Evolutionary conservation across 2,797 vertebrate species (phyloP), one percentile per base, ranked within the genome.

Genomic region (Anabacerthia variegaticeps): DNA sequence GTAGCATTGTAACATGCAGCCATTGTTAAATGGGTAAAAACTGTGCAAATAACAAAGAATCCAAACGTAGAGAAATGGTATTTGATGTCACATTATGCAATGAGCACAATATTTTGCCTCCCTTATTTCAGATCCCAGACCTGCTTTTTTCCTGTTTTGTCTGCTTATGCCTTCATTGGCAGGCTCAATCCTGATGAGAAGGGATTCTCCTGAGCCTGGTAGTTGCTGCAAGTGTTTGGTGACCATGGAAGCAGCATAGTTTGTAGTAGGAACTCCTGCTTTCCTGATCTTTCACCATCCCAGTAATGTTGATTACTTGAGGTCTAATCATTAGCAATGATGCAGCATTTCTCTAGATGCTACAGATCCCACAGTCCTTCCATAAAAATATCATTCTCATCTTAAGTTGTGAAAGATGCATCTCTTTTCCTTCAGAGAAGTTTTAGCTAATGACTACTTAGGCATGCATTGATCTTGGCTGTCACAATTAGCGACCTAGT

Each of bases 1-100:
- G 62, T 77, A 81, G 36, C 67, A 37, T 34, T 88, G 76, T 92
- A 86, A 84, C 27, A 92, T 91, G 91, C 51, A 83, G 79, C 62
- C 62, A 91, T 94, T 90, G 82, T 89, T 92, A 97, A 93, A 90
- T 44, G 65, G 87, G 48, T 9, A 32, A 72, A 95, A 74, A 28
- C 34, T 63, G 32, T 41, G 55, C 41, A 72, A 86, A 72, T 48
- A 56, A n/a, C 18, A 65, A 37, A 89, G 46, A 80, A 89, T 28
- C 12, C 69, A 82, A 94, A 85, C 27, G 83, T 34, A 68, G 93
- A 94, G 58, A 94, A 67, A 59, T 12, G 5, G 23, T 59, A 48
- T 61, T 65, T 88, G 21, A 7, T 59, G 49, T 55, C 51, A 59
- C 32, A 52, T 66, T 66, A 74, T 48, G 61, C 23, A 78, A 41